Base-by-base conservation (phyloP, 1,140 invertebrate species). In the Trissolcus basalis region DNA sequence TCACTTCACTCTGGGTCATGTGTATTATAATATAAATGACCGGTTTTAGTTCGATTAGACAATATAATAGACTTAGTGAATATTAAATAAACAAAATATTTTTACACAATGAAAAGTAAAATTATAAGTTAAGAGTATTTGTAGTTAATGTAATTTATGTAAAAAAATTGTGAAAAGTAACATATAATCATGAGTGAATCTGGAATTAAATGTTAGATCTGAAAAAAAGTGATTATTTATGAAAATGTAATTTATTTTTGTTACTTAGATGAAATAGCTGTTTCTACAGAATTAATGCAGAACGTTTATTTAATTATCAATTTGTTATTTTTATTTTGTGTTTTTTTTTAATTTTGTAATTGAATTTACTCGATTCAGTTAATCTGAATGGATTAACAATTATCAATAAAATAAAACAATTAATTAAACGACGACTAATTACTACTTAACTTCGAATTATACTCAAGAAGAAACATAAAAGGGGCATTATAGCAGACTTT, bases 101-200 rank as follows among this genome's bases (percentile, higher is more conserved):
- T 71, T 71, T 71, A 71, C 68, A 71, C 68, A 63, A 56, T 71
- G 61, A 19, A 33, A 63, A 61, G 33, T 61, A 59, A 56, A 59
- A 19, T 69, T 11, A 56, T 71, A 61, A 71, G 68, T 63, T 63
- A 71, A 63, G 68, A 11, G n/a, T 61, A 61, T 55, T 60, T 69
- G 58, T 71, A 71, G 68, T 63, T 71, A 71, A 14, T 63, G 58
- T 71, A 71, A 71, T 63, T 71, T 71, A 63, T 71, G 68, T 71
- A 61, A 63, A 69, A 71, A 71, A 32, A 27, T 27, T 70, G 58
- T 71, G 68, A 61, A 71, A 71, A 71, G 44, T 19, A 27, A 43
- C 56, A 63, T 55, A 43, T 4, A 11, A 27, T 27, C 19, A 27
- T 27, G 19, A 56, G 39, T 71, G 41, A 60, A 32, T 48, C 35